phyloP scores from a whole-genome alignment of 2,888 invertebrate genomes.

The Apomyelois bistriatella region DNA sequence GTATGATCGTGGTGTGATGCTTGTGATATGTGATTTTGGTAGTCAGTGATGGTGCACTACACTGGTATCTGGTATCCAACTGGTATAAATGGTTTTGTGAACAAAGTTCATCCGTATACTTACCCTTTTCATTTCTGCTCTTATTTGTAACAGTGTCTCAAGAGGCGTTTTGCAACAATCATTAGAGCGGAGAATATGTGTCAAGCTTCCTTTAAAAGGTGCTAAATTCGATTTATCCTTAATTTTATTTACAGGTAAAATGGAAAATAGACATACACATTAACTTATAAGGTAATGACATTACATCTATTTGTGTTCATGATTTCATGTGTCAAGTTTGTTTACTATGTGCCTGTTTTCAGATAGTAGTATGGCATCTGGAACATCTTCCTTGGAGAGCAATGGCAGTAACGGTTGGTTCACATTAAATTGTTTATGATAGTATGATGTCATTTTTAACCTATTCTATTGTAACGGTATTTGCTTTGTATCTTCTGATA shows the following conservation, averaged over 20 bases:
- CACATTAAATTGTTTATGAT: not conserved
- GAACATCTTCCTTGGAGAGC: slow-evolving; percentile 88
- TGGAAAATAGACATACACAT: slow-evolving; percentile 21
- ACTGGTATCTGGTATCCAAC: slow-evolving; percentile 44
- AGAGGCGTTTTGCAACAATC: slow-evolving; percentile 72
- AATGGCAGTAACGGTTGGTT: slow-evolving; percentile 87
- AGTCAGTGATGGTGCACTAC: slow-evolving; percentile 49
- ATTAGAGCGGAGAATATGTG: slow-evolving; percentile 76
- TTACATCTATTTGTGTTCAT: slow-evolving; percentile 6
- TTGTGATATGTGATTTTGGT: slow-evolving; percentile 37
- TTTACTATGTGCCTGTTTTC: slow-evolving; percentile 27
- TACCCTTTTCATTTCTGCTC: slow-evolving; percentile 26
- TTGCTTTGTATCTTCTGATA: not conserved
- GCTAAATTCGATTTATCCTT: slow-evolving; percentile 12
- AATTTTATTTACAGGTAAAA: slow-evolving; percentile 19
- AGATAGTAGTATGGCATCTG: slow-evolving; percentile 85
- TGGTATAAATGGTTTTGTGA: too few relatives aligned
- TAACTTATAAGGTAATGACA: slow-evolving; percentile 22
- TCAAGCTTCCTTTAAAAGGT: slow-evolving; percentile 55
- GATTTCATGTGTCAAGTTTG: slow-evolving; percentile 12
- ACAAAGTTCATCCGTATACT: slow-evolving; percentile 31
- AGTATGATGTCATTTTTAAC: slow-evolving; percentile 2
- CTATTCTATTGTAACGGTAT: not conserved
- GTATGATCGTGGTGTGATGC: slow-evolving; percentile 50
- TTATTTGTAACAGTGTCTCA: slow-evolving; percentile 45